Evolutionary conservation across 2,113 vertebrate species (phyloP), one percentile per base, ranked within the genome.

Genomic region (Lepisosteus oculatus): DNA sequence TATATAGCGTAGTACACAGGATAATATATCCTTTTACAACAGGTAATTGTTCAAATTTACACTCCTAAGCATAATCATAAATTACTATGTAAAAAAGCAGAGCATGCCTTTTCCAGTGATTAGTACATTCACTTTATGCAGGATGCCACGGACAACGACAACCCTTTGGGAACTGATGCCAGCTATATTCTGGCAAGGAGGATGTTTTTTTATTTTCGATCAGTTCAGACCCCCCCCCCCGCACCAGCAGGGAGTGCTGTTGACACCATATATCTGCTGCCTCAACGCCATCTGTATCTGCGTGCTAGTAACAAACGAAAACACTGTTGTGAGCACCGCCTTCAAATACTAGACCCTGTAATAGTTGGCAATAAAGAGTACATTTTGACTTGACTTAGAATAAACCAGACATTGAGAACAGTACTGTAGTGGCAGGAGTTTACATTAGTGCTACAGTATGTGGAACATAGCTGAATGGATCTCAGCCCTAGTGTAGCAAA

Each of bases 21-120:
- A 92, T 90, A 92, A 91, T 92, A 90, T 91, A 91, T 91, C 90
- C 90, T 90, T 87, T 88, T 87, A 94, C 86, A 90, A 93, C 90
- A 93, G 85, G 88, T 78, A 86, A 75, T 85, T 77, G 81, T 78
- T 81, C 80, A 90, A 90, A 90, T 91, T 89, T 93, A 94, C 87
- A 94, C 85, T 86, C 84, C 78, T 73, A 83, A 80, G 87, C 81
- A 83, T 93, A 88, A 80, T 93, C 91, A 94, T 95, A 93, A 94
- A 94, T 94, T 92, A 94, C 84, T 85, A 90, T 80, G 84, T 87
- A 87, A 91, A 86, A 81, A 81, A 81, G 83, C 77, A 85, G 67
- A 85, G 79, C 85, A 86, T 88, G 86, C 86, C 74, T 57, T 81
- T 91, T 91, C 89, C 89, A 91, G 88, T 89, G 88, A 91, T 88